A percentile compares a stretch with the other conserved stretches of the same genome.
Conservation (phyloP, 2,113 vertebrate genomes). For the Pristiophorus japonicus region DNA sequence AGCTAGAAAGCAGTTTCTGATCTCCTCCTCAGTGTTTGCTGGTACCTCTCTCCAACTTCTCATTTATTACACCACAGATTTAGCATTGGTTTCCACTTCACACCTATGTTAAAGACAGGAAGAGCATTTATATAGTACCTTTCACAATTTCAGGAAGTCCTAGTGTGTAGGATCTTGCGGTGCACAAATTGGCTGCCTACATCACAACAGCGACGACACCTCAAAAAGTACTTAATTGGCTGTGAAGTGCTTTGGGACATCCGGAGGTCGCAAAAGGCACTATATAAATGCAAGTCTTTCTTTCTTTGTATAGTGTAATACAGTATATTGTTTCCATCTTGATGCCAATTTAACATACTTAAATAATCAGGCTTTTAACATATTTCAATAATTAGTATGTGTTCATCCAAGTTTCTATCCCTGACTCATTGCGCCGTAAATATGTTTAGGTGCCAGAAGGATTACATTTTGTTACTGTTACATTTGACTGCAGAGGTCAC, state of each 20-base stretch:
- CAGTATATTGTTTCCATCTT: neutral
- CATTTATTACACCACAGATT: neutral
- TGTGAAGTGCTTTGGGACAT: neutral
- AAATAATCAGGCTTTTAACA: neutral
- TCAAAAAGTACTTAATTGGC: neutral
- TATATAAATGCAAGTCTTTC: neutral
- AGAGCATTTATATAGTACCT: neutral
- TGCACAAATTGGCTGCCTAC: neutral
- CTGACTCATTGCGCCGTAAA: slow-evolving; percentile 7
- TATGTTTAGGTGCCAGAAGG: neutral
- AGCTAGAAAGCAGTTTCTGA: neutral
- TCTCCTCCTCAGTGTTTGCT: neutral
- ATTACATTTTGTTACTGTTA: slow-evolving; percentile 13
- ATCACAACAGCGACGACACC: neutral
- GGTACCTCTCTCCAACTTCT: neutral
- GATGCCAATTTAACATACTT: neutral
- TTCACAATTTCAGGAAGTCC: neutral
- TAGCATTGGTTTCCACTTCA: neutral
- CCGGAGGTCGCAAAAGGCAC: neutral
- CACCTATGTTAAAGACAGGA: neutral
- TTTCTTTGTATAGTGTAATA: neutral
- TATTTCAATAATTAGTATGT: neutral
- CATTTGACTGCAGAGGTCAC: neutral
- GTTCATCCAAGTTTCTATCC: neutral
- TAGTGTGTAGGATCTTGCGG: too few relatives aligned